phyloP scores from a whole-genome alignment of 2,113 vertebrate species.

The Nibea albiflora region DNA sequence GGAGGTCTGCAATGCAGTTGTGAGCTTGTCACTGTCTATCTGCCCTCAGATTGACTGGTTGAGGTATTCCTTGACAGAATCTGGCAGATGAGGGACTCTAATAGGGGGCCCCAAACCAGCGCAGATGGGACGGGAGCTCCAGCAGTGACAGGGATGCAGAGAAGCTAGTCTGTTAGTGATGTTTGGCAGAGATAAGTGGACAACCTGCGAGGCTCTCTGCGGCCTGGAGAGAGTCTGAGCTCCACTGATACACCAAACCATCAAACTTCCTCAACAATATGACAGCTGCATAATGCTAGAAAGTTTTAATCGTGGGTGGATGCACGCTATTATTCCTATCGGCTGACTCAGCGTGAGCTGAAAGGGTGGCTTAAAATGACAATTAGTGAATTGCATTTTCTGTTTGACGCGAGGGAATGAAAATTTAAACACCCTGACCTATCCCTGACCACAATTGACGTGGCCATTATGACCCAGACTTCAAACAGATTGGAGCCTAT shows the following conservation, averaged over 20 bases:
- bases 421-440: background rate
- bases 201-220: constrained; percentile 10
- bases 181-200: constrained; percentile 14
- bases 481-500: constrained; percentile 61
- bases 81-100: constrained; percentile 26
- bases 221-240: background rate
- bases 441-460: constrained; percentile 14
- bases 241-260: background rate
- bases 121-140: constrained; percentile 19
- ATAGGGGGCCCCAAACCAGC: background rate
- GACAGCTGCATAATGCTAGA: constrained; percentile 17
- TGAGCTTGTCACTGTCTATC: constrained; percentile 10
- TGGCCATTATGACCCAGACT: constrained; percentile 45
- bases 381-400: background rate
- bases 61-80: constrained; percentile 22
- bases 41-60: background rate
- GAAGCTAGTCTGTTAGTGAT: background rate
- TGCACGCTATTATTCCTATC: background rate
- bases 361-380: background rate
- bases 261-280: background rate
- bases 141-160: constrained; percentile 19
- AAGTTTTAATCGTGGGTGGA: background rate
- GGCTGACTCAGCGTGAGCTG: too few relatives aligned
- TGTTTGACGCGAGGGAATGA: constrained; percentile 11
- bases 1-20: constrained; percentile 46